Evolutionary conservation across 2,888 invertebrate genomes (phyloP).

Genomic region (Drosophila neonasuta): DNA sequence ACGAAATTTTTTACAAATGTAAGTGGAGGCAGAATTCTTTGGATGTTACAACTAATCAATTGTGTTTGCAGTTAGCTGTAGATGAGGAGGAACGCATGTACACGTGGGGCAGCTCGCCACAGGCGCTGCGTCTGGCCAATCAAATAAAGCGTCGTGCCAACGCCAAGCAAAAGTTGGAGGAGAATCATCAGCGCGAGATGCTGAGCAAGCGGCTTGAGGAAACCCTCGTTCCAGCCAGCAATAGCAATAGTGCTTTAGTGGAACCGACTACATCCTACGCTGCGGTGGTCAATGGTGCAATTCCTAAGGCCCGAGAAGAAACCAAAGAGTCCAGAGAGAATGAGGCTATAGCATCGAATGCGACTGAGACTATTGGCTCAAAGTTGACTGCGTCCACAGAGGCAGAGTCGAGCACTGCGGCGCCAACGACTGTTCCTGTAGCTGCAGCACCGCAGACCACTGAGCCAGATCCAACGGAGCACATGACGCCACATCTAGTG

Average conservation of each 20-base stretch:
- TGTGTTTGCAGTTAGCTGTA: conserved; percentile 85
- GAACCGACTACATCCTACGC: conserved; percentile 66
- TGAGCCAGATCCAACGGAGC: conserved; percentile 81
- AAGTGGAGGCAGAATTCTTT: conserved; percentile 76
- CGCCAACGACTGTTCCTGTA: neutral
- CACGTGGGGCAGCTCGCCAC: conserved; percentile 90
- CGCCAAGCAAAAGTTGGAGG: conserved; percentile 83
- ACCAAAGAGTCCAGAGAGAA: conserved; percentile 51
- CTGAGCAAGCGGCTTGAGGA: conserved; percentile 79
- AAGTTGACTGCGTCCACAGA: conserved; percentile 14
- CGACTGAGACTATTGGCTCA: conserved; percentile 43
- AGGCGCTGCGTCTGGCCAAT: conserved; percentile 86
- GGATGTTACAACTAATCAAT: neutral
- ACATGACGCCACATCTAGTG: conserved; percentile 85
- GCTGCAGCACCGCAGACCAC: conserved; percentile 12
- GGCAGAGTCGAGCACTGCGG: neutral
- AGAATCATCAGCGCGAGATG: conserved; percentile 82
- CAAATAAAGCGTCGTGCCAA: conserved; percentile 85
- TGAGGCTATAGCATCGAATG: conserved; percentile 53
- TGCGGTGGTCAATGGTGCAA: conserved; percentile 51
- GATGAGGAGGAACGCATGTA: conserved; percentile 86
- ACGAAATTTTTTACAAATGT: conserved; percentile 91
- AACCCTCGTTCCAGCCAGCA: conserved; percentile 60
- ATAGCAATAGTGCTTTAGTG: conserved; percentile 38
- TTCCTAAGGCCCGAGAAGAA: conserved; percentile 48